These are phyloP conservation scores for Arge pagana DNA, from an alignment of 2,888 invertebrate genomes.

Conservation along the genomic window DNA sequence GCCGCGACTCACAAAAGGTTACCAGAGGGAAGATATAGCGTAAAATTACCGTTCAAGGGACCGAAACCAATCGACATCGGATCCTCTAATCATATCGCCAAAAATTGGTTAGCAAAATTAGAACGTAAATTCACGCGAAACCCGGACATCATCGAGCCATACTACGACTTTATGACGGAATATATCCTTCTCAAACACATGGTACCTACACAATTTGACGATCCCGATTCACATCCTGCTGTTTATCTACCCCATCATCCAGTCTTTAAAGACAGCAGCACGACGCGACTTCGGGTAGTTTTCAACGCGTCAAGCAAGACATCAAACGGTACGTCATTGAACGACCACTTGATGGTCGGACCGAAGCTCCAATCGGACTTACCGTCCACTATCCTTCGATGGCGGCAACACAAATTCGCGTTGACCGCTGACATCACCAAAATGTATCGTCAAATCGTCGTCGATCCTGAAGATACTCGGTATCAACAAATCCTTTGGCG, in stretches of 20 bases:
- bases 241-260: conserved; percentile 49
- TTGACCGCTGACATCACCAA: conserved; percentile 2
- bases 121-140: conserved; percentile 37
- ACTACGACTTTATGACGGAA: conserved; percentile 31
- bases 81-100: conserved; percentile 31
- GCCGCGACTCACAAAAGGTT: conserved; percentile 29
- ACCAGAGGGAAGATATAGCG: conserved; percentile 34
- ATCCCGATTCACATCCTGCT: not conserved
- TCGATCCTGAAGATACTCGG: conserved; percentile 1
- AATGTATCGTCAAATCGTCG: conserved; percentile 2
- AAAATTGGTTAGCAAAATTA: conserved; percentile 32
- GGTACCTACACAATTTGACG: conserved; percentile 25
- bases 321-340: not conserved
- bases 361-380: conserved; percentile 2
- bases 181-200: conserved; percentile 30
- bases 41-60: conserved; percentile 35
- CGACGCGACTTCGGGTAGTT: conserved; percentile 43
- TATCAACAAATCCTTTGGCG: conserved; percentile 11
- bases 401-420: not conserved
- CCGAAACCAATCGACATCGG: conserved; percentile 24
- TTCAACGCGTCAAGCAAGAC: conserved; percentile 40
- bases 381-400: not conserved
- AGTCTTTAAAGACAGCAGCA: no score
- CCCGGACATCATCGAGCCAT: conserved; percentile 29
- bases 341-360: not conserved